Percentiles rank a stretch among this genome's conserved stretches.
Conservation (phyloP, 2,888 invertebrate genomes). For the Noctua janthina region DNA sequence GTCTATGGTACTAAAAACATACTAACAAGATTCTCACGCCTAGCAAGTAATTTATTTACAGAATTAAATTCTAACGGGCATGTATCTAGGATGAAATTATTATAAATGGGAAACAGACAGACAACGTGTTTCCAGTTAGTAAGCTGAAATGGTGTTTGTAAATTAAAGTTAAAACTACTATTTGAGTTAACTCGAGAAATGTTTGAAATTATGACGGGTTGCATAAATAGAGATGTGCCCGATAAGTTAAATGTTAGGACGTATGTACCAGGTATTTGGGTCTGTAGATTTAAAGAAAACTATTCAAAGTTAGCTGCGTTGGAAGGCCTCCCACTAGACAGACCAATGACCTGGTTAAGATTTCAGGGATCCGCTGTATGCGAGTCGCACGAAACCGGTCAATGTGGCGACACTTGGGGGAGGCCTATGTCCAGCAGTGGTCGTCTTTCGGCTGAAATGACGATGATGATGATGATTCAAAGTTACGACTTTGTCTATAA, state of each 20-base stretch:
- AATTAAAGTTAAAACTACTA: slow-evolving; percentile 50
- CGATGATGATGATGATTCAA: no score
- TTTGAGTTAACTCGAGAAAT: slow-evolving; percentile 47
- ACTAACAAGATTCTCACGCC: slow-evolving; percentile 58
- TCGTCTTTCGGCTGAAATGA: no score
- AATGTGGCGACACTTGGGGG: no score
- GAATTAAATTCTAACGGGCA: slow-evolving; percentile 66
- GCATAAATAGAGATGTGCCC: slow-evolving; percentile 19
- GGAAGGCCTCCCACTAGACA: no score
- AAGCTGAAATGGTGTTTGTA: slow-evolving; percentile 50
- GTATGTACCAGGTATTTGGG: slow-evolving; percentile 5
- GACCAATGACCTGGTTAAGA: no score
- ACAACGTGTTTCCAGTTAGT: slow-evolving; percentile 54
- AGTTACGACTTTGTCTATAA: neutral
- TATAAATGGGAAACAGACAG: slow-evolving; percentile 63
- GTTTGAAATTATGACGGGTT: slow-evolving; percentile 48
- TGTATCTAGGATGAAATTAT: slow-evolving; percentile 65
- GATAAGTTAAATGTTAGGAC: slow-evolving; percentile 3
- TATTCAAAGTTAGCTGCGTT: no score
- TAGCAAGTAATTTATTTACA: slow-evolving; percentile 61
- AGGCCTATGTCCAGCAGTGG: no score
- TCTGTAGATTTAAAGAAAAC: neutral
- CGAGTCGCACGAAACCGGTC: no score
- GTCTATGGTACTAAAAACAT: slow-evolving; percentile 33
- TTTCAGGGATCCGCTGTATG: no score